Base-by-base conservation (phyloP, 2,797 vertebrate species). In the Dendrocincla tyrannina region DNA sequence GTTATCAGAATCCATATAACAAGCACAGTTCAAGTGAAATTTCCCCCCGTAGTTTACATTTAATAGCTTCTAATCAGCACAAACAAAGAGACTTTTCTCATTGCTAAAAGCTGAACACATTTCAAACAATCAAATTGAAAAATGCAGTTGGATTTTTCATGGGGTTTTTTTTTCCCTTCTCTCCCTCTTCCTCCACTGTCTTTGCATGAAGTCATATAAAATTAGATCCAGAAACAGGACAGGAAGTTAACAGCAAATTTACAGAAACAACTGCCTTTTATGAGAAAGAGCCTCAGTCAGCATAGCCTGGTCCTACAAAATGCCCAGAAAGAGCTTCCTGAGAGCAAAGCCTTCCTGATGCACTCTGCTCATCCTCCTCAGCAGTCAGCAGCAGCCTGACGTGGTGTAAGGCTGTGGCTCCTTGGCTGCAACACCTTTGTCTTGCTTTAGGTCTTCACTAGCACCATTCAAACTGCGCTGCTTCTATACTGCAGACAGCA, bases 141-240 rank as follows among this genome's bases (percentile, higher is more conserved):
- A 95, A 91, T 44, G 62, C 13, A 62, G 46, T 39, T 92, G 49
- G 58, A 92, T 77, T 94, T 96, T 91, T 74, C 52, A 32, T 56
- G 7, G 7, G 0, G 0, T 2, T 49, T 66, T 84, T 67, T 66
- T 85, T 67, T 74, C 66, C 33, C 44, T 91, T 84, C 42, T 82
- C 28, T 53, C 17, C 50, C 32, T 77, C 27, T 56, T 22, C 28
- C 63, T 67, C 55, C 64, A 63, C 42, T 47, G 37, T 72, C 56
- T 91, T 64, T 62, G 66, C 78, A 80, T 42, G 33, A 95, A 80
- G 50, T 92, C 74, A 84, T 58, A 81, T 1, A 52, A 97, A 97
- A 97, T 80, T 68, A 91, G 44, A 92, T 90, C 74, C 94, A 97
- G 95, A 95, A 96, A 95, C 37, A 39, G 10, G 25, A 35, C 80